Conservation (phyloP, 1,140 invertebrate species). For the Drosophila orena region DNA sequence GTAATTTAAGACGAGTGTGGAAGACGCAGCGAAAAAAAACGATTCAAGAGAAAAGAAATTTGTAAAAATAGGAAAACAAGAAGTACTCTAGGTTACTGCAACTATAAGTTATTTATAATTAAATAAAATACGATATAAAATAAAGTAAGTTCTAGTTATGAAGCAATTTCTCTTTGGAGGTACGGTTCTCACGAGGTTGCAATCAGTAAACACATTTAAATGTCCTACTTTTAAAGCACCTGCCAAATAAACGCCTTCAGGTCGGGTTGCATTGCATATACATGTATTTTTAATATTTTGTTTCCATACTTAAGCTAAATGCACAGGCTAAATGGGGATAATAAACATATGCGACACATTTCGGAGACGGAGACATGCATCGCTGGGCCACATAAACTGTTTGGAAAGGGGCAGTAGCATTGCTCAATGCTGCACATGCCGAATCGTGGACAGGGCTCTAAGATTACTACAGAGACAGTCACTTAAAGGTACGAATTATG, state of each 20-base stretch:
- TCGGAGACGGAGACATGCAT: slow-evolving; percentile 11
- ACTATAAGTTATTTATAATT: slow-evolving; percentile 83
- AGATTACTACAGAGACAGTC: slow-evolving; percentile 28
- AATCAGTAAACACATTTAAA: not conserved
- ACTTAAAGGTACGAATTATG: slow-evolving; percentile 63
- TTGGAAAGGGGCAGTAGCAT: slow-evolving; percentile 47
- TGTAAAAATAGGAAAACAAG: slow-evolving; percentile 75
- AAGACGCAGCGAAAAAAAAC: slow-evolving; percentile 52
- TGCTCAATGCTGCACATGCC: slow-evolving; percentile 29
- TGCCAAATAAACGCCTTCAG: not conserved
- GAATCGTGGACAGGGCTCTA: slow-evolving; percentile 21
- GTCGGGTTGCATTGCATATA: slow-evolving; percentile 46
- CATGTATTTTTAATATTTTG: slow-evolving; percentile 46
- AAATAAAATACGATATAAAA: slow-evolving; percentile 80
- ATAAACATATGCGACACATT: slow-evolving; percentile 46
- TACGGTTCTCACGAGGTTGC: not conserved
- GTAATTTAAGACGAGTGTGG: slow-evolving; percentile 65
- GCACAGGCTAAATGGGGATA: slow-evolving; percentile 50
- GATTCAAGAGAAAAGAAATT: slow-evolving; percentile 49
- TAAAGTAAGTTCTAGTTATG: slow-evolving; percentile 42
- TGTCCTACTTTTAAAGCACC: not conserved
- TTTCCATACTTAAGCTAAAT: slow-evolving; percentile 61
- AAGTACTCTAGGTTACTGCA: slow-evolving; percentile 53
- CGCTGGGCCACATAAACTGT: slow-evolving; percentile 13
- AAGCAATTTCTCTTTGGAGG: not conserved